phyloP scores from a whole-genome alignment of 2,888 invertebrate genomes.

The Ormyrus pomaceus region DNA sequence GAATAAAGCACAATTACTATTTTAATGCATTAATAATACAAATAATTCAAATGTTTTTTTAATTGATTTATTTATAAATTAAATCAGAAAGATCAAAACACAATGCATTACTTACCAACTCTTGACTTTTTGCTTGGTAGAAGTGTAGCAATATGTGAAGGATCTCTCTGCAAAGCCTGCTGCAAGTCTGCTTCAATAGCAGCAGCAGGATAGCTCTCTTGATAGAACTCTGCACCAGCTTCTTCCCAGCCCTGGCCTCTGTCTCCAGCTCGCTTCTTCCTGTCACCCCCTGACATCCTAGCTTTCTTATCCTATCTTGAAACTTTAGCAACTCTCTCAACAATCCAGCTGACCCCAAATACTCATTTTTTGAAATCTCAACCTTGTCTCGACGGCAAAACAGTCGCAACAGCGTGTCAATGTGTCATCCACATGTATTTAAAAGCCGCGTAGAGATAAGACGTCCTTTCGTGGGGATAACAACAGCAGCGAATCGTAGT shows the following conservation, averaged over 20 bases:
- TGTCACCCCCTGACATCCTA: slow-evolving; percentile 80
- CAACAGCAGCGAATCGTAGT: neutral
- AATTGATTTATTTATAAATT: no score
- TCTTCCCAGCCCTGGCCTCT: slow-evolving; percentile 87
- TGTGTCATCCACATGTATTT: slow-evolving; percentile 1
- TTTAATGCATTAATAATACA: no score
- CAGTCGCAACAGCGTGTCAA: neutral
- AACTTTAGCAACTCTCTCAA: neutral
- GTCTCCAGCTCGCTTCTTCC: slow-evolving; percentile 78
- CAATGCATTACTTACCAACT: slow-evolving; percentile 77
- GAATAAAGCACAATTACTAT: no score
- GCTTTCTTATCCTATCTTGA: neutral
- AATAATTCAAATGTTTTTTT: no score
- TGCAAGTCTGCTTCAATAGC: slow-evolving; percentile 80
- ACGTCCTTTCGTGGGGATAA: neutral
- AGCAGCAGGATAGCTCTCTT: slow-evolving; percentile 86
- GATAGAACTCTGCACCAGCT: slow-evolving; percentile 90
- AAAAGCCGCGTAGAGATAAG: slow-evolving; percentile 5
- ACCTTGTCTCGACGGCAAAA: neutral
- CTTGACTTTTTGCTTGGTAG: slow-evolving; percentile 89
- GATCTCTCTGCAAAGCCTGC: slow-evolving; percentile 82
- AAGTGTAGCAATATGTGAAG: slow-evolving; percentile 85
- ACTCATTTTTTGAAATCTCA: neutral
- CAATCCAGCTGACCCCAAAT: neutral
- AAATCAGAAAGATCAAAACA: no score